These are phyloP conservation scores for Anastrepha ludens DNA, from an alignment of 1,140 invertebrate species.

Conservation along the genomic window DNA sequence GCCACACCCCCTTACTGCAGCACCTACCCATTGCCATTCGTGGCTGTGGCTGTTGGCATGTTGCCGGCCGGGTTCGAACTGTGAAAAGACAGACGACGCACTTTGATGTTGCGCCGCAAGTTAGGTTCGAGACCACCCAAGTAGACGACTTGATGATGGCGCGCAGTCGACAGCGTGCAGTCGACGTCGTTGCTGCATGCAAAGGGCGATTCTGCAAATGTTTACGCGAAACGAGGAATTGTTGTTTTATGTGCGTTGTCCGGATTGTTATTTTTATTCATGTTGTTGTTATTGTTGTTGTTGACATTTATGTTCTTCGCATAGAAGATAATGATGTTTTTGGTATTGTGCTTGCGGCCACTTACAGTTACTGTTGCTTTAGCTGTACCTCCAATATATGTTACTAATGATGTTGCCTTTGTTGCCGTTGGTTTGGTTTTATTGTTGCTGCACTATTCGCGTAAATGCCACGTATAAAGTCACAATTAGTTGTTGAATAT, in stretches of 20 bases:
- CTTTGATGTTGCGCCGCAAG: slow-evolving; percentile 72
- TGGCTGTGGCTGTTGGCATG: slow-evolving; percentile 28
- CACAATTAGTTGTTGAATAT: slow-evolving; percentile 72
- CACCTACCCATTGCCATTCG: neutral
- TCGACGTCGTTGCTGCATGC: slow-evolving; percentile 22
- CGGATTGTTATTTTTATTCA: slow-evolving; percentile 54
- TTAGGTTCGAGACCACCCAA: slow-evolving; percentile 74
- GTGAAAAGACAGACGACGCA: slow-evolving; percentile 40
- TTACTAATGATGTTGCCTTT: slow-evolving; percentile 55
- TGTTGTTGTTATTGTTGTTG: slow-evolving; percentile 45
- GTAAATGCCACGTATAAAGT: slow-evolving; percentile 73
- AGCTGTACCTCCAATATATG: neutral
- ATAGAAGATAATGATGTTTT: slow-evolving; percentile 49
- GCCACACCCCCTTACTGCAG: neutral
- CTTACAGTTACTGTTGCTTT: slow-evolving; percentile 56
- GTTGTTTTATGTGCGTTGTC: slow-evolving; percentile 40
- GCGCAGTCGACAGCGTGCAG: slow-evolving; percentile 16
- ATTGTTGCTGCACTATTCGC: slow-evolving; percentile 55
- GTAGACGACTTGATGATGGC: slow-evolving; percentile 58
- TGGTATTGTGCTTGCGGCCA: slow-evolving; percentile 16
- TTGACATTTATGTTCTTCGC: slow-evolving; percentile 17
- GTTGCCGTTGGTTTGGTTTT: neutral
- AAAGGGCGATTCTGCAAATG: slow-evolving; percentile 40
- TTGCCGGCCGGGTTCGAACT: slow-evolving; percentile 13
- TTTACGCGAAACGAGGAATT: slow-evolving; percentile 35